These are phyloP conservation scores for Darevskia nairensis DNA, from an alignment of 2,797 vertebrate species.

Conservation along the genomic window DNA sequence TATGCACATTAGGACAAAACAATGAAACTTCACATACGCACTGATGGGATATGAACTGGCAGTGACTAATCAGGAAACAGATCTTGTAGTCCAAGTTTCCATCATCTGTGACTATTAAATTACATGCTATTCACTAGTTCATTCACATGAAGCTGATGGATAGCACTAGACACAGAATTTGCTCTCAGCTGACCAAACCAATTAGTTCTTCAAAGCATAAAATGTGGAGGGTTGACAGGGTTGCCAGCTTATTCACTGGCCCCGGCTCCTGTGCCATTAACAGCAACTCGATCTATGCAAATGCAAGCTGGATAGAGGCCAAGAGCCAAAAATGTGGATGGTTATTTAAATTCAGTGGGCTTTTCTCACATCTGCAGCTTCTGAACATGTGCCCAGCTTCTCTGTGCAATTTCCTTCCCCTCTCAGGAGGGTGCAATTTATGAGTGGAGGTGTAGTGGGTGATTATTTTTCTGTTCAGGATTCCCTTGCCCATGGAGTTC, in stretches of 20 bases:
- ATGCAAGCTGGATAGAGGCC: neutral
- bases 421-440: neutral
- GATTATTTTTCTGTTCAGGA: too few species aligned
- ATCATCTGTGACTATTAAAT: neutral
- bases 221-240: neutral
- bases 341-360: neutral
- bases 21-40: neutral
- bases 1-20: neutral
- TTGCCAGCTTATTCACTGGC: neutral
- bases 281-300: neutral
- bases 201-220: slow-evolving; percentile 1
- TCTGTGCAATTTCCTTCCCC: neutral
- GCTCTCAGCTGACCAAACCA: neutral
- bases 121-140: neutral
- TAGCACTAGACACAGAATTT: neutral
- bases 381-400: neutral
- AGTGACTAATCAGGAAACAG: neutral
- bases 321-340: neutral
- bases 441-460: too few species aligned
- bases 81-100: neutral
- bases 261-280: neutral
- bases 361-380: neutral
- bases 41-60: neutral
- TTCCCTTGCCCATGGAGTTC: too few species aligned
- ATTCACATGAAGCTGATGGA: neutral